Evolutionary conservation across 1,140 invertebrate genomes (phyloP).

Genomic region (Heliconius melpomene): DNA sequence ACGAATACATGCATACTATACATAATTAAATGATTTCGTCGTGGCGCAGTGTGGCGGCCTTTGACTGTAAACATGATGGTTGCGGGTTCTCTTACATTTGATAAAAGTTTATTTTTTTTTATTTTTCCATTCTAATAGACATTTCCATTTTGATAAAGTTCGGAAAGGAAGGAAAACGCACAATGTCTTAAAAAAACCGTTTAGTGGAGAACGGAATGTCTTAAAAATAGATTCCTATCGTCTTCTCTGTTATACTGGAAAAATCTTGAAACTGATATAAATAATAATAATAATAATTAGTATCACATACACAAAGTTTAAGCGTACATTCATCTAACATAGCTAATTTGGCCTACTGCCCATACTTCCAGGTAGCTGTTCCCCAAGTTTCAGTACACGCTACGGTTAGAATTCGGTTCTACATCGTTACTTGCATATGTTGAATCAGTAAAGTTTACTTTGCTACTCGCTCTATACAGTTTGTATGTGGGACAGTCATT

Average conservation of each 20-base stretch:
- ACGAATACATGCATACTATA: background rate
- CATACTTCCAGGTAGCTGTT: background rate
- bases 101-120: too few species aligned
- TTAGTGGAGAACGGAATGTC: background rate
- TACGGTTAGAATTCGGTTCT: background rate
- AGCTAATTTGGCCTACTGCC: slow-evolving; percentile 7
- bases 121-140: too few species aligned
- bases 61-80: too few species aligned
- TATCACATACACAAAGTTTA: too few species aligned
- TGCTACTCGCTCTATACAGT: background rate
- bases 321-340: background rate
- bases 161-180: background rate
- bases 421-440: slow-evolving; percentile 8
- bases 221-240: background rate
- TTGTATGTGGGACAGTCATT: slow-evolving; percentile 6
- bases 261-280: too few species aligned
- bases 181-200: background rate
- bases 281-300: too few species aligned
- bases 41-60: background rate
- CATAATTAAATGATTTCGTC: background rate
- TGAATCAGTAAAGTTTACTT: slow-evolving; percentile 13
- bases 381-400: background rate
- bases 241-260: background rate
- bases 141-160: too few species aligned
- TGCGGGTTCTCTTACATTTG: too few species aligned